phyloP scores from a whole-genome alignment of 2,113 vertebrate species.

The Antidorcas marsupialis region DNA sequence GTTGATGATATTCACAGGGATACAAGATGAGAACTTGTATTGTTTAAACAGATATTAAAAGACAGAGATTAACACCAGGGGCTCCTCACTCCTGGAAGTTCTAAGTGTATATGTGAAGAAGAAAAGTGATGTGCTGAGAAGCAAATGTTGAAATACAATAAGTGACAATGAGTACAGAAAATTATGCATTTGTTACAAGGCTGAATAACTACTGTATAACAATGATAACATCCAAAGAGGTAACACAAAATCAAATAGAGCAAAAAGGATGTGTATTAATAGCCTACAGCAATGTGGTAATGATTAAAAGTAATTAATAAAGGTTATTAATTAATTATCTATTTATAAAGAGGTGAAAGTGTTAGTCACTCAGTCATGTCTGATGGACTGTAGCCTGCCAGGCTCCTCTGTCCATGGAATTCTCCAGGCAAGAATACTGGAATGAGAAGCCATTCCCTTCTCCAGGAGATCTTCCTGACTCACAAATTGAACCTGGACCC shows the following conservation, averaged over 20 bases:
- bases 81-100: no score
- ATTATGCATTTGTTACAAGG: accelerated
- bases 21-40: neutral
- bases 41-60: neutral
- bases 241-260: neutral
- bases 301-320: neutral
- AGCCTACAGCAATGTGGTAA: neutral
- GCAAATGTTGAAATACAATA: accelerated
- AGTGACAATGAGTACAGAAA: neutral
- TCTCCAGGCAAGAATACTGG: neutral
- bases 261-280: accelerated
- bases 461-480: neutral
- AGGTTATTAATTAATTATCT: neutral
- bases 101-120: neutral
- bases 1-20: accelerated
- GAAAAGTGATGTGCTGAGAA: neutral
- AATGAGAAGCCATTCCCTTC: neutral
- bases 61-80: neutral
- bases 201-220: neutral
- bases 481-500: neutral
- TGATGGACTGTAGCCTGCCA: neutral
- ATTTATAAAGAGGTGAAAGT: neutral
- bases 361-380: neutral
- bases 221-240: neutral
- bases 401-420: neutral